Evolutionary conservation across 1,140 invertebrate species (phyloP), one percentile per base, ranked within the genome.

Genomic region (Heliothis subflexa): DNA sequence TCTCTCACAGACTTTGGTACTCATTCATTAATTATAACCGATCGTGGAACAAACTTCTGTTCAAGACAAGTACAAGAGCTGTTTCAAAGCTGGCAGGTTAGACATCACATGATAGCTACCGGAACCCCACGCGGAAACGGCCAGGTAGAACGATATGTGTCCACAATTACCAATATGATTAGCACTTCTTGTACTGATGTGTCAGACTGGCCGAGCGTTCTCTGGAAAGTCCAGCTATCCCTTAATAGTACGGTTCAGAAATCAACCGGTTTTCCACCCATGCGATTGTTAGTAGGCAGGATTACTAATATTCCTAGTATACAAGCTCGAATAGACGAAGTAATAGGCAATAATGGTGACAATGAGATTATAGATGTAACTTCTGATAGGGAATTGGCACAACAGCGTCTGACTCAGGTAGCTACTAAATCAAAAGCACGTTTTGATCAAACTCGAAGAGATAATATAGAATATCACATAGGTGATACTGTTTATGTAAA

Each of bases 221-320:
- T 91, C 3, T 91, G 86, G 84, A 91, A 90, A 75, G 84, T 91
- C 1, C 86, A 91, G 76, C 78, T 81, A 28, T 85, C 87, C 1
- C 3, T 92, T 1, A 92, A 91, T 68, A 90, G 80, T 2, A 91
- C 88, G 1, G 54, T 84, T 5, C 83, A 89, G 72, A 86, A 89
- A 59, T 84, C 84, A 1, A 90, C 87, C 0, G 86, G 87, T 10
- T 88, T 87, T 78, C 75, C 85, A 7, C 85, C 89, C 0, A 40
- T 85, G 18, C 25, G 82, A 7, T 80, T 90, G 62, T 14, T 88
- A 3, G 83, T 88, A 1, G 86, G 87, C 25, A 10, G 66, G 21
- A 62, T 86, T 21, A 68, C 49, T 10, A 89, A 88, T 62, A 85
- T 83, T 11, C 84, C 86, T 80, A 57, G 77, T 81, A 61, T 78